phyloP scores from a whole-genome alignment of 2,113 vertebrate genomes.

The Rhinichthys klamathensis region DNA sequence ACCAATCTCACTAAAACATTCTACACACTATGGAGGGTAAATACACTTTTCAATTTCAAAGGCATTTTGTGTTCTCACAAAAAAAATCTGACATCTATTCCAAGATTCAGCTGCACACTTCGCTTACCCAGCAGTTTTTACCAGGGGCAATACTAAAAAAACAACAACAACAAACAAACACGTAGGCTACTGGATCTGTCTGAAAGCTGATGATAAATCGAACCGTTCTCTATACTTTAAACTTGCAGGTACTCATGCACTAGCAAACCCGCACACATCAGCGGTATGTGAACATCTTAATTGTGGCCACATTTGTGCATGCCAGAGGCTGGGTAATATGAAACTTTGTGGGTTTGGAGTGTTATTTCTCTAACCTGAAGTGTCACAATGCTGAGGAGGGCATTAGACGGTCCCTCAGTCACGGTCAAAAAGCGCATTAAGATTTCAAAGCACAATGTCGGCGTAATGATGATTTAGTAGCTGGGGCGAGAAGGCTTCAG shows the following conservation, averaged over 20 bases:
- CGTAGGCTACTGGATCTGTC: neutral
- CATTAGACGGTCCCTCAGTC: constrained; percentile 16
- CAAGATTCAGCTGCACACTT: neutral
- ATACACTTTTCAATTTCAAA: neutral
- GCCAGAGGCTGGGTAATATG: neutral
- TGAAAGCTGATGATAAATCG: constrained; percentile 28
- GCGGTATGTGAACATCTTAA: constrained; percentile 13
- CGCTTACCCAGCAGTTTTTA: neutral
- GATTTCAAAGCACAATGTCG: constrained; percentile 6
- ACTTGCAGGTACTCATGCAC: neutral
- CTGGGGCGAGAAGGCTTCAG: constrained; percentile 3
- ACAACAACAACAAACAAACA: neutral
- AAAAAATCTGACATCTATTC: neutral
- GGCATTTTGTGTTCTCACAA: neutral
- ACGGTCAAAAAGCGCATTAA: constrained; percentile 27
- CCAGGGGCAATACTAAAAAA: neutral
- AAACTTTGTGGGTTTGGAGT: constrained; percentile 15
- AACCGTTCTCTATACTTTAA: neutral
- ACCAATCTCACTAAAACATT: neutral
- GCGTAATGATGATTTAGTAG: constrained; percentile 33
- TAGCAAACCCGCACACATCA: neutral
- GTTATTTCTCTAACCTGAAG: constrained; percentile 23
- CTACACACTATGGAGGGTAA: neutral
- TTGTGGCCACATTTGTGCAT: neutral
- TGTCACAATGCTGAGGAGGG: constrained; percentile 21